Evolutionary conservation across 2,888 invertebrate species (phyloP), one percentile per base, ranked within the genome.

Genomic region (Harpalus rufipes): DNA sequence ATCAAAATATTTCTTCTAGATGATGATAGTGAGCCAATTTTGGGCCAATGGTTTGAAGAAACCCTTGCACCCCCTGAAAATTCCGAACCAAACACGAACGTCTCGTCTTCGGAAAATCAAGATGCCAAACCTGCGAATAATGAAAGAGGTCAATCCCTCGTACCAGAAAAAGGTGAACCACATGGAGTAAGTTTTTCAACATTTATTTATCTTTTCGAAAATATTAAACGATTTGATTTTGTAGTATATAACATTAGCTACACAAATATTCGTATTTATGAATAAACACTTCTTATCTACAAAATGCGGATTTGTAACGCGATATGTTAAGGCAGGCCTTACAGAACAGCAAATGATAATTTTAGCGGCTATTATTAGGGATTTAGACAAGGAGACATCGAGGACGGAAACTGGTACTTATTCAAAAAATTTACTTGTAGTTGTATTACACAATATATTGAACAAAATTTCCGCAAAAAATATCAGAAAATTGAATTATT

Each of bases 1-100:
- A n/a, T n/a, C n/a, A 3, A 10, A 51, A 14, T 16, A 68, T 86
- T 83, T 78, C 85, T 10, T 87, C 65, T 85, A 94, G 94, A 94
- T 92, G 94, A 94, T 88, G 96, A 96, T 90, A 96, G 95, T 90
- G 97, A 97, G 91, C 96, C 97, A 5, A 94, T 97, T 86, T 93
- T 97, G 87, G 98, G 98, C 0, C 94, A 97, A 87, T 98, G 98
- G 98, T 97, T 98, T 91, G 98, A 98, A 90, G 97, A 98, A 89
- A 97, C 97, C 0, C 92, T 98, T 10, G 96, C 97, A 25, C 97
- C 97, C 0, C 95, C 95, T 0, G 95, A 96, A 87, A 93, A 93
- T 8, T 90, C 92, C 0, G 95, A 94, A 87, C 92, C 92, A 58
- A 93, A 93, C 84, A 90, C 92, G 1, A 91, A 92, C 68, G 92